phyloP scores from a whole-genome alignment of 2,888 invertebrate genomes.

The Ormyrus thymus region DNA sequence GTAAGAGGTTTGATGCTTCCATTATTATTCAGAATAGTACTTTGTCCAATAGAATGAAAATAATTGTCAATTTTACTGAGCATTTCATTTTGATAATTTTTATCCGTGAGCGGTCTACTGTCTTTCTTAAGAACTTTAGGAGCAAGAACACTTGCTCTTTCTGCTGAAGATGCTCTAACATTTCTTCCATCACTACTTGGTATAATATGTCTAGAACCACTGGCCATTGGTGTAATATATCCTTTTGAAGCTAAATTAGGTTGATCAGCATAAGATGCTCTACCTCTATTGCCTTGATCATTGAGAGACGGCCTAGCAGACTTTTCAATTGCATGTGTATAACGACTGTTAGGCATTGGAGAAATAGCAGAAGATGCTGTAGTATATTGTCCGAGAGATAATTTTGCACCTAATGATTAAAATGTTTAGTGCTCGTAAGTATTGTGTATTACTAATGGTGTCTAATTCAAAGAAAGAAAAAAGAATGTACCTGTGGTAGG shows the following conservation, averaged over 20 bases:
- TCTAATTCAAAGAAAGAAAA: not conserved
- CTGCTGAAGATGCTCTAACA: constrained; percentile 66
- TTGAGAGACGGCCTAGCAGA: constrained; percentile 39
- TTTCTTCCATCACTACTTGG: constrained; percentile 48
- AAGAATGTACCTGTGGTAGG: constrained; percentile 59
- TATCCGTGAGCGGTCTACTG: constrained; percentile 66
- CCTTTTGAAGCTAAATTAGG: constrained; percentile 43
- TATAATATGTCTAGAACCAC: constrained; percentile 32
- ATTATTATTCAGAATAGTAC: constrained; percentile 63
- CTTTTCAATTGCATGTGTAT: constrained; percentile 48
- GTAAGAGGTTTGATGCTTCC: constrained; percentile 69
- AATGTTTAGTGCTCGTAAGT: not conserved
- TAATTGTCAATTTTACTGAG: constrained; percentile 67
- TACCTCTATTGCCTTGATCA: constrained; percentile 41
- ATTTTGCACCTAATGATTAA: constrained; percentile 48
- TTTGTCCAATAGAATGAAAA: constrained; percentile 61
- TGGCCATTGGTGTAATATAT: constrained; percentile 53
- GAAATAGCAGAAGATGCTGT: constrained; percentile 45
- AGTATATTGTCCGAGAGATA: constrained; percentile 53
- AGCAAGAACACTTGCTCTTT: constrained; percentile 63
- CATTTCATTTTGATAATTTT: constrained; percentile 67
- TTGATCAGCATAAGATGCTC: constrained; percentile 45
- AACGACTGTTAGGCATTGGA: constrained; percentile 52
- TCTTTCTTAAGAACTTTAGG: constrained; percentile 66
- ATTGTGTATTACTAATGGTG: not conserved